phyloP scores from a whole-genome alignment of 1,140 invertebrate species.

The Archivesica marissinica region DNA sequence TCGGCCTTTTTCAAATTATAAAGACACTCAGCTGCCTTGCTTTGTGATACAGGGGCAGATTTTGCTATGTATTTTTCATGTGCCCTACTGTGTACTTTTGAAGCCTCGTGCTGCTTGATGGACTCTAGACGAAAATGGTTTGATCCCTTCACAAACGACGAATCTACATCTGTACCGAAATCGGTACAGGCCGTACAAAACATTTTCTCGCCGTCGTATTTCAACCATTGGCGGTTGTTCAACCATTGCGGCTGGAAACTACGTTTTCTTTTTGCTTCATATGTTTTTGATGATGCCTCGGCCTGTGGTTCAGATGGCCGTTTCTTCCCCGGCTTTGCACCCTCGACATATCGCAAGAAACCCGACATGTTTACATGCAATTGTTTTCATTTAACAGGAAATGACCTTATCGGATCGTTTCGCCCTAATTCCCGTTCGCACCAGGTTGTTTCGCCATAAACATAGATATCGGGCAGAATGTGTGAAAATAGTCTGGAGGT shows the following conservation, averaged over 20 bases:
- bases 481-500: too few relatives aligned
- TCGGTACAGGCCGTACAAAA: conserved; percentile 10
- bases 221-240: conserved; percentile 5
- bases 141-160: conserved; percentile 6
- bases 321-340: conserved; percentile 30
- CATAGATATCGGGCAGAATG: too few relatives aligned
- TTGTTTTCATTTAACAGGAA: too few relatives aligned
- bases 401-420: too few relatives aligned
- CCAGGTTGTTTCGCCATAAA: too few relatives aligned
- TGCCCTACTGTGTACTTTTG: conserved; percentile 20
- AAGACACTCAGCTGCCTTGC: not conserved
- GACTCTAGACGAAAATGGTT: conserved; percentile 26
- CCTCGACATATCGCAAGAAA: conserved; percentile 25
- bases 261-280: conserved; percentile 31
- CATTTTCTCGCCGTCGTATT: conserved; percentile 22
- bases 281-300: not conserved
- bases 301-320: not conserved
- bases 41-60: not conserved
- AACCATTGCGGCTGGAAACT: conserved; percentile 1
- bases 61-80: not conserved
- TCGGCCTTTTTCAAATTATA: not conserved
- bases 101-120: conserved; percentile 31
- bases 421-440: too few relatives aligned
- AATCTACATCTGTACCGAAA: not conserved
- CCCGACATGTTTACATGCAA: too few relatives aligned